A percentile compares a stretch with the other conserved stretches of the same genome.
Evolutionary conservation across 2,113 vertebrate genomes (phyloP).

Genomic region (Brienomyrus brachyistius): DNA sequence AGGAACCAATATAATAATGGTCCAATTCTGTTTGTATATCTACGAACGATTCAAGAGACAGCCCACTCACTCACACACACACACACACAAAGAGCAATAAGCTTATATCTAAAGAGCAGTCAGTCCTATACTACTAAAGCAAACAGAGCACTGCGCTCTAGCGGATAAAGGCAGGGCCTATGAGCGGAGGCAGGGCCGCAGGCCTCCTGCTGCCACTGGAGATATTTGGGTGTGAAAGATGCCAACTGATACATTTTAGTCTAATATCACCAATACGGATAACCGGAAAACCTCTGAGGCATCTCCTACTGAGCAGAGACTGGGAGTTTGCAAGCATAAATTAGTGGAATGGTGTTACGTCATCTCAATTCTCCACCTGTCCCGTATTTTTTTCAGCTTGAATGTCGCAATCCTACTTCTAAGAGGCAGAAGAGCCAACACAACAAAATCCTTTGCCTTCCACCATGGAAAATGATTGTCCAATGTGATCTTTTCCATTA

Average conservation of each 20-base stretch:
- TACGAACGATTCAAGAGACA: background rate
- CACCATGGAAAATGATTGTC: background rate
- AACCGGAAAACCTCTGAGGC: background rate
- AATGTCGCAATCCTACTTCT: background rate
- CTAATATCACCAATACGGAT: background rate
- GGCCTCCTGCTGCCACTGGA: background rate
- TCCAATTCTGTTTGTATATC: background rate
- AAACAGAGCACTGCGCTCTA: background rate
- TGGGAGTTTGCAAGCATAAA: background rate
- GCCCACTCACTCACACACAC: background rate
- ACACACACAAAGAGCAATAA: background rate
- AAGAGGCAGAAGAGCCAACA: background rate
- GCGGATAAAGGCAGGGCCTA: background rate
- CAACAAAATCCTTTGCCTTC: background rate
- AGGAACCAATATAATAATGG: background rate
- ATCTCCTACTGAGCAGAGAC: background rate
- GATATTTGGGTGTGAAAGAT: background rate
- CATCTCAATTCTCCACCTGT: background rate
- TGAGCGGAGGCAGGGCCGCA: background rate
- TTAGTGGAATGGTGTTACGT: background rate
- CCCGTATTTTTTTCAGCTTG: background rate
- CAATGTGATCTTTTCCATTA: background rate
- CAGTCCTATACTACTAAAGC: background rate
- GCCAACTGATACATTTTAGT: background rate
- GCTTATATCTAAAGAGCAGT: background rate